These are phyloP conservation scores for Bombus waltoni DNA, from an alignment of 1,140 invertebrate genomes.

Conservation along the genomic window DNA sequence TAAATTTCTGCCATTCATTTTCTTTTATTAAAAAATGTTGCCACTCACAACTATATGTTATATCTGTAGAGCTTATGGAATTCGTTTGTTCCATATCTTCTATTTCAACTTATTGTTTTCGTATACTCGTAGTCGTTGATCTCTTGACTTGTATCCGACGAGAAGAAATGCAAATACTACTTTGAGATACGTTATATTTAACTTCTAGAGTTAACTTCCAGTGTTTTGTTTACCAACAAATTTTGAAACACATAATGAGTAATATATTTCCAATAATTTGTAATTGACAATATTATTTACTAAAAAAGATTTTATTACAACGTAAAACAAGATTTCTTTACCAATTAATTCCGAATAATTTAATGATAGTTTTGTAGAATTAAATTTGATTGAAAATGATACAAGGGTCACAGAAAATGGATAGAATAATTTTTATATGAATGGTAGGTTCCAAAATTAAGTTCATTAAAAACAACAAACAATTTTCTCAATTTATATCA, in stretches of 20 bases:
- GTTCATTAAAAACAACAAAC: background rate
- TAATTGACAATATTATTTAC: no score
- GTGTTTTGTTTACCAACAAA: background rate
- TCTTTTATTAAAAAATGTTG: background rate
- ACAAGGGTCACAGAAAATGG: no score
- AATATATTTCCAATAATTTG: background rate
- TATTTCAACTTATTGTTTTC: background rate
- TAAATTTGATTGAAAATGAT: background rate
- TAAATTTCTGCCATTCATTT: background rate
- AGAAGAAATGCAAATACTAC: background rate
- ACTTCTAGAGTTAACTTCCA: no score
- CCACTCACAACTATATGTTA: background rate
- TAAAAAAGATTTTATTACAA: background rate
- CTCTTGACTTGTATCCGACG: background rate
- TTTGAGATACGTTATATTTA: background rate
- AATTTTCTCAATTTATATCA: background rate
- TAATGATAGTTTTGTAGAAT: background rate
- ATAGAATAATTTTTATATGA: no score
- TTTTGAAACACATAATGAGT: background rate
- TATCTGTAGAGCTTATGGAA: background rate
- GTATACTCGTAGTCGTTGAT: background rate
- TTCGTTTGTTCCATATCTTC: background rate
- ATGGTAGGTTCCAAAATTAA: no score
- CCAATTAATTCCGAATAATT: background rate
- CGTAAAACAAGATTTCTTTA: background rate